These are phyloP conservation scores for Drosophila fulvimacula DNA, from an alignment of 2,888 invertebrate species.

Conservation along the genomic window DNA sequence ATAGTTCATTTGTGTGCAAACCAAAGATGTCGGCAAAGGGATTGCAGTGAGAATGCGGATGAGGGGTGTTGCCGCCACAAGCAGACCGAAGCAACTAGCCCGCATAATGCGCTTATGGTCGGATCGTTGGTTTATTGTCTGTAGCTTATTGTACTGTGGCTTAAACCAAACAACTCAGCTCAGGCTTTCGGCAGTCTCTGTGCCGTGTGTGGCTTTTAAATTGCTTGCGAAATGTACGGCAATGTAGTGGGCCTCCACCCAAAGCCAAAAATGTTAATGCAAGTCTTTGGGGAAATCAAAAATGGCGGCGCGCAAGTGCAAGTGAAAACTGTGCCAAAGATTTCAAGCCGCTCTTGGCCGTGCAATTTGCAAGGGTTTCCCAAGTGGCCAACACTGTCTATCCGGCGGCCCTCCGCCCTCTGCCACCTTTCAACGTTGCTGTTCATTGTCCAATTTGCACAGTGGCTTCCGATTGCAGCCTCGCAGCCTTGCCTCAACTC, in stretches of 20 bases:
- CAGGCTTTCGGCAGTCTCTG: not conserved
- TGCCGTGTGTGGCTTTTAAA: conserved; percentile 58
- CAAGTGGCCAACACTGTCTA: conserved; percentile 64
- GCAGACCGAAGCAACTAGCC: conserved; percentile 49
- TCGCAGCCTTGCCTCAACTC: not conserved
- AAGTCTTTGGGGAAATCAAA: conserved; percentile 81
- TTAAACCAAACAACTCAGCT: conserved; percentile 19
- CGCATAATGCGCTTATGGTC: conserved; percentile 75
- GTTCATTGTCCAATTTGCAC: conserved; percentile 76
- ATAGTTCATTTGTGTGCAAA: conserved; percentile 74
- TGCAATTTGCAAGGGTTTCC: conserved; percentile 81
- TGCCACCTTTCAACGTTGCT: not conserved
- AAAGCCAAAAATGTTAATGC: conserved; percentile 75
- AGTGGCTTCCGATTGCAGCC: conserved; percentile 70
- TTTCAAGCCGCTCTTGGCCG: conserved; percentile 63
- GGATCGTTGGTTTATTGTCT: conserved; percentile 61
- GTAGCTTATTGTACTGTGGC: conserved; percentile 38
- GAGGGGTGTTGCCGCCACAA: conserved; percentile 3
- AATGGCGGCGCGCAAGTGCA: conserved; percentile 61
- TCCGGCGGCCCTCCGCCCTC: not conserved
- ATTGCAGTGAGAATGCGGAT: not conserved
- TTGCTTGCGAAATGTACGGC: conserved; percentile 55
- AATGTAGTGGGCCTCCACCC: not conserved
- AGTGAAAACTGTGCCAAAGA: conserved; percentile 76
- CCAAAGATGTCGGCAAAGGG: not conserved